These are phyloP conservation scores for Phymastichus coffea DNA, from an alignment of 1,140 invertebrate species.

Conservation along the genomic window DNA sequence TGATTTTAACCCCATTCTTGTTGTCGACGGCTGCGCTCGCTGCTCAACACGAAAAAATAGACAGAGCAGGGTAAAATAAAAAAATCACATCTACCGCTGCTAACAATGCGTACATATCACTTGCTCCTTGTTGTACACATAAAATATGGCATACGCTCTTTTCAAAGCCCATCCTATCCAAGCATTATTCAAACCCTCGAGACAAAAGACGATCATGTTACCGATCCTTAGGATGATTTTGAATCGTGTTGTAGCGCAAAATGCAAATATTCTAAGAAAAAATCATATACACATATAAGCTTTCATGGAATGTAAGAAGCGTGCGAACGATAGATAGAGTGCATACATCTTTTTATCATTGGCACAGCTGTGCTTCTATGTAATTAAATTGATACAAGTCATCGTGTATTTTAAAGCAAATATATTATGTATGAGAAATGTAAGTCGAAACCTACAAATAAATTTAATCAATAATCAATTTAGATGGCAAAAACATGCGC, in stretches of 20 bases:
- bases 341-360: too few relatives aligned
- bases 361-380: too few relatives aligned
- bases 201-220: slow-evolving; percentile 27
- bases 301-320: neutral
- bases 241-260: slow-evolving; percentile 1
- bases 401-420: too few relatives aligned
- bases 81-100: too few relatives aligned
- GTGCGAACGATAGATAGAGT: neutral
- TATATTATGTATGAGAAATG: too few relatives aligned
- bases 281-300: neutral
- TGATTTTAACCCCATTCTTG: slow-evolving; percentile 1
- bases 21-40: neutral
- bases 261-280: slow-evolving; percentile 13
- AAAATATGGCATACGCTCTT: too few relatives aligned
- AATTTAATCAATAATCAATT: too few relatives aligned
- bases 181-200: slow-evolving; percentile 20
- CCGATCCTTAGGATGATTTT: slow-evolving; percentile 16
- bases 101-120: neutral
- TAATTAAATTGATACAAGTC: too few relatives aligned
- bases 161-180: slow-evolving; percentile 16
- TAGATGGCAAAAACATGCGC: too few relatives aligned
- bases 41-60: neutral
- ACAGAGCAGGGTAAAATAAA: neutral
- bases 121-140: neutral
- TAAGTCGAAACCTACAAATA: too few relatives aligned